A percentile compares a stretch with the other conserved stretches of the same genome.
These are phyloP conservation scores for Etheostoma perlongum DNA, from an alignment of 2,797 vertebrate genomes.

Conservation along the genomic window DNA sequence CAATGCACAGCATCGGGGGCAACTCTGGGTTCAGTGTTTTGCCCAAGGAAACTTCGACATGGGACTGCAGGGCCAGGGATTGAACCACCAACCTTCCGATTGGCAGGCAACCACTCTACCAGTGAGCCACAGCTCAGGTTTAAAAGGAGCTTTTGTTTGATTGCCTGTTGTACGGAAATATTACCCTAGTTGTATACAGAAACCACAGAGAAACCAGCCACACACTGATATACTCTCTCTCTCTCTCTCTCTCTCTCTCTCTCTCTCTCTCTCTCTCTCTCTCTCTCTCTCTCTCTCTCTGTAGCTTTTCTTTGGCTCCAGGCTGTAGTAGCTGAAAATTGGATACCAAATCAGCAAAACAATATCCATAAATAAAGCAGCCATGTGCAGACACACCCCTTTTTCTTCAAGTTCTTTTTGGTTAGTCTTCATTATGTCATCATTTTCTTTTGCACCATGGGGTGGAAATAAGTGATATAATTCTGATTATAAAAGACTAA, in stretches of 20 bases:
- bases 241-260: no score
- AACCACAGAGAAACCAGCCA: neutral
- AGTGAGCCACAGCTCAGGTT: no score
- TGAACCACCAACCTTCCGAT: no score
- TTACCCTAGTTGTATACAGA: constrained; percentile 1
- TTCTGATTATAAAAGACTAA: constrained; percentile 2
- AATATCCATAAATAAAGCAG: constrained; percentile 13
- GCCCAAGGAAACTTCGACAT: no score
- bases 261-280: neutral
- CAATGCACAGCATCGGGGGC: no score
- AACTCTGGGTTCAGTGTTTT: no score
- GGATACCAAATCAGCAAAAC: neutral
- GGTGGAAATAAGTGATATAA: neutral
- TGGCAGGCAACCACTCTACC: no score
- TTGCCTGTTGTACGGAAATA: constrained; percentile 2
- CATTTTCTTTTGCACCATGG: neutral
- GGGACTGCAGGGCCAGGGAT: no score
- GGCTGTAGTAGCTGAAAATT: constrained; percentile 6
- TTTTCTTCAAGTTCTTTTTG: neutral
- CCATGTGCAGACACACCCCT: neutral
- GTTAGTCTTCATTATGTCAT: neutral
- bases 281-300: neutral
- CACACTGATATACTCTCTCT: neutral
- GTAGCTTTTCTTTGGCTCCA: constrained; percentile 1
- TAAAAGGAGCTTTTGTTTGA: neutral